Percentiles rank a stretch among this genome's conserved stretches.
Conservation (phyloP, 2,797 vertebrate species). For the Sebastes trivittatus region DNA sequence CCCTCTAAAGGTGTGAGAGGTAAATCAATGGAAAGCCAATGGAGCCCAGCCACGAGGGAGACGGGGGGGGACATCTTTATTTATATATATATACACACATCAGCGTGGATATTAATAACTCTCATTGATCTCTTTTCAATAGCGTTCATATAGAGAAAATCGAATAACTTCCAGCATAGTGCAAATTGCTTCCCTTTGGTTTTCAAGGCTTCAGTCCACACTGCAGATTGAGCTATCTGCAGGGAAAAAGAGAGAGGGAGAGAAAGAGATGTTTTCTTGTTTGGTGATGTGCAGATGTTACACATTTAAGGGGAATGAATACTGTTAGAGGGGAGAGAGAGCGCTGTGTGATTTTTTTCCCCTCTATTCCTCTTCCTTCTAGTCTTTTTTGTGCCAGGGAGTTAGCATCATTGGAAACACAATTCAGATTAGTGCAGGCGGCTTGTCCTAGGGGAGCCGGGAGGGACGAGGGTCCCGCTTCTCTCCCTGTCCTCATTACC, state of each 20-base stretch:
- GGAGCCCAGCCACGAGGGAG: constrained; percentile 22
- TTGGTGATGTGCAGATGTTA: constrained; percentile 54
- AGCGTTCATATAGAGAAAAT: constrained; percentile 38
- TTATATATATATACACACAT: constrained; percentile 30
- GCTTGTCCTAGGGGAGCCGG: constrained; percentile 71
- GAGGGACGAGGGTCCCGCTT: constrained; percentile 76
- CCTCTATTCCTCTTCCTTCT: constrained; percentile 48
- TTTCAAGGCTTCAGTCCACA: constrained; percentile 31
- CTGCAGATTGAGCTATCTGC: constrained; percentile 65
- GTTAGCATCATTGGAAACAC: constrained; percentile 75
- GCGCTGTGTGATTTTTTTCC: constrained; percentile 46
- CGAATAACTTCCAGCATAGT: constrained; percentile 44
- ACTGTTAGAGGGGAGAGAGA: neutral
- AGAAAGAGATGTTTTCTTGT: constrained; percentile 49
- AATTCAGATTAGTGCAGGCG: constrained; percentile 79
- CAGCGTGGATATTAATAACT: constrained; percentile 56
- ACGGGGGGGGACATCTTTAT: constrained; percentile 1
- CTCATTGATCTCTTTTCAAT: constrained; percentile 64
- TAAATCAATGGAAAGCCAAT: constrained; percentile 67
- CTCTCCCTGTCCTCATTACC: constrained; percentile 83
- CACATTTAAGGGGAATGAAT: constrained; percentile 36
- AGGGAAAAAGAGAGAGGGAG: constrained; percentile 20
- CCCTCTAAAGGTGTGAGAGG: constrained; percentile 37
- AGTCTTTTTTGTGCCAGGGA: constrained; percentile 54
- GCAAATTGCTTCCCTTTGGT: constrained; percentile 32